Evolutionary conservation across 2,113 vertebrate genomes (phyloP).

Genomic region (Eleginops maclovinus): DNA sequence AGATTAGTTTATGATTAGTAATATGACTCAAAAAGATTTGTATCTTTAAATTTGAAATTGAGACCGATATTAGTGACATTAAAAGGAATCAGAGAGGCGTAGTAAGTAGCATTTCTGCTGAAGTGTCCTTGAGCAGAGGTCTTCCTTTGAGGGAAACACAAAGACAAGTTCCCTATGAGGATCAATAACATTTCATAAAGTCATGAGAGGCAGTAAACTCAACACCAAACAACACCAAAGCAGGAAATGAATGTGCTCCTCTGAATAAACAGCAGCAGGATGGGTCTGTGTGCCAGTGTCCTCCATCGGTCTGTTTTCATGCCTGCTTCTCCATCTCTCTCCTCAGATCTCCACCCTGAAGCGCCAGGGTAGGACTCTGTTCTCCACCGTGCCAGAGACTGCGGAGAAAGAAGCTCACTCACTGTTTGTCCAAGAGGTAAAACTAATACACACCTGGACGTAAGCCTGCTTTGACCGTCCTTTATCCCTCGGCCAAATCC

Average conservation of each 20-base stretch:
- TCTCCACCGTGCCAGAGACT: slow-evolving; percentile 90
- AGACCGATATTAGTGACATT: background rate
- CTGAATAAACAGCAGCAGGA: slow-evolving; percentile 33
- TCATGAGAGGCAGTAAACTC: slow-evolving; percentile 14
- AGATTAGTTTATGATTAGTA: background rate
- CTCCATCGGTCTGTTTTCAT: slow-evolving; percentile 41
- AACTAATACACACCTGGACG: slow-evolving; percentile 46
- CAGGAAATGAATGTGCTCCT: background rate
- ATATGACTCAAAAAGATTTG: background rate
- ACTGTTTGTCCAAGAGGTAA: slow-evolving; percentile 97
- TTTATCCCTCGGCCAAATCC: slow-evolving; percentile 15
- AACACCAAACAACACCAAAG: background rate
- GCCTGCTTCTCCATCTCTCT: slow-evolving; percentile 33
- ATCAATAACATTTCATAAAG: too few species aligned
- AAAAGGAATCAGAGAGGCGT: background rate
- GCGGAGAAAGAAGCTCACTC: slow-evolving; percentile 93
- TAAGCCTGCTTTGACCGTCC: slow-evolving; percentile 32
- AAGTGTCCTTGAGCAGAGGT: too few species aligned
- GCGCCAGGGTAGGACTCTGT: slow-evolving; percentile 90
- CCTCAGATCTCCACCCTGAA: slow-evolving; percentile 89
- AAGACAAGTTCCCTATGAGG: slow-evolving; percentile 4
- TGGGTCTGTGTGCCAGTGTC: slow-evolving; percentile 32
- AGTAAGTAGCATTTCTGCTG: too few species aligned
- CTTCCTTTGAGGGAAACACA: slow-evolving; percentile 18
- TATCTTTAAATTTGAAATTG: background rate